phyloP scores from a whole-genome alignment of 1,140 invertebrate species.

The Lepidurus apus region DNA sequence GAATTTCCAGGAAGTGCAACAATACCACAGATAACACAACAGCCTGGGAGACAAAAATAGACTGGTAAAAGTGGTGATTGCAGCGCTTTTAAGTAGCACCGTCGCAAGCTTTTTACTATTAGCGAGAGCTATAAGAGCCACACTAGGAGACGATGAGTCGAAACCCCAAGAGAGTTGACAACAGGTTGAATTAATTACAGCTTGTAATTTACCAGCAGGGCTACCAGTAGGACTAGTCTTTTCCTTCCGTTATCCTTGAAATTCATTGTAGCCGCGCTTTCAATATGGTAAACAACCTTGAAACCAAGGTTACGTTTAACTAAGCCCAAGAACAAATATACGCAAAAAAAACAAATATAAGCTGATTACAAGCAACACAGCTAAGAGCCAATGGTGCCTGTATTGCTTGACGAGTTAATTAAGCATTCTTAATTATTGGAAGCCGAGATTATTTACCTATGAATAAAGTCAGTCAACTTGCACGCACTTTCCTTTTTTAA shows the following conservation, averaged over 20 bases:
- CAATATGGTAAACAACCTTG: background rate
- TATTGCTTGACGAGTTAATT: too few relatives aligned
- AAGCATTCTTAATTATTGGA: too few relatives aligned
- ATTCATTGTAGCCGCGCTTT: background rate
- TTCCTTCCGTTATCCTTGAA: background rate
- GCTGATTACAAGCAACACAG: too few relatives aligned
- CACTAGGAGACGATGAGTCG: background rate
- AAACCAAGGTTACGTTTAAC: background rate
- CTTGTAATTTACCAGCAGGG: background rate
- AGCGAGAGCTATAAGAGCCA: background rate
- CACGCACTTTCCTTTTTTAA: too few relatives aligned
- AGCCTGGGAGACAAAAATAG: slow-evolving; percentile 17
- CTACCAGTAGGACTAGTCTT: background rate
- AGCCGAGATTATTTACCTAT: too few relatives aligned
- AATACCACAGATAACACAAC: background rate
- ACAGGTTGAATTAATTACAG: background rate
- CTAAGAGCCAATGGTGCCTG: too few relatives aligned
- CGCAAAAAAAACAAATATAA: too few relatives aligned
- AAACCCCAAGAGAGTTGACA: background rate
- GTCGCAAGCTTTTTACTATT: background rate
- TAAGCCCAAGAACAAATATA: too few relatives aligned
- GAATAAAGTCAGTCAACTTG: too few relatives aligned
- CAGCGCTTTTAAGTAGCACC: background rate
- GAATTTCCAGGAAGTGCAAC: background rate
- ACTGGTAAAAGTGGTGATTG: background rate